phyloP scores from a whole-genome alignment of 2,888 invertebrate species.

The Marasmarcha lunaedactyla region DNA sequence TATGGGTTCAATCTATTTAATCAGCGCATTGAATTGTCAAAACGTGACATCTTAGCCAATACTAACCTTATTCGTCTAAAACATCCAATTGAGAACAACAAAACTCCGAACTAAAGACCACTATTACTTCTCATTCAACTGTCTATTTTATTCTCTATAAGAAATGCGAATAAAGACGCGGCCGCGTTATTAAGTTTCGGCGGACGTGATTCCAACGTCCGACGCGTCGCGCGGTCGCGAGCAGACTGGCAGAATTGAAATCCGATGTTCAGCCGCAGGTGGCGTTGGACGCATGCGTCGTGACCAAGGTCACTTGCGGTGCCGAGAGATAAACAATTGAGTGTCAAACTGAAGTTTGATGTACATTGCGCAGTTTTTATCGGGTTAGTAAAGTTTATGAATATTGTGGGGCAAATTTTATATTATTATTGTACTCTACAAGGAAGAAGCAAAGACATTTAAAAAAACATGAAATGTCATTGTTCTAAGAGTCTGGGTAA shows the following conservation, averaged over 20 bases:
- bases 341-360: too few species aligned
- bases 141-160: neutral
- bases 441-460: too few species aligned
- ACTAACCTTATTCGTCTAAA: conserved; percentile 6
- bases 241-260: conserved; percentile 4
- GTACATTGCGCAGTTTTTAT: too few species aligned
- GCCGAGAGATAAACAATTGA: neutral
- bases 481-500: too few species aligned
- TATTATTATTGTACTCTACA: too few species aligned
- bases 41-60: conserved; percentile 39
- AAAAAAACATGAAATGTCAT: too few species aligned
- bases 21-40: conserved; percentile 44
- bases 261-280: conserved; percentile 5
- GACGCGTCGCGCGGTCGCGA: conserved; percentile 3
- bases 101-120: too few species aligned
- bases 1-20: conserved; percentile 24
- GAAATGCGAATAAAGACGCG: neutral
- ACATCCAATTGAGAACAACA: too few species aligned
- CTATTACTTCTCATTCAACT: neutral
- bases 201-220: neutral
- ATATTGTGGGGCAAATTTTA: too few species aligned
- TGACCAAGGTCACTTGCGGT: conserved; percentile 8
- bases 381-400: too few species aligned
- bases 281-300: conserved; percentile 5
- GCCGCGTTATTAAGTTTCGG: neutral